Conservation (phyloP, 2,888 invertebrate species). For the Trissolcus brochymenae region DNA sequence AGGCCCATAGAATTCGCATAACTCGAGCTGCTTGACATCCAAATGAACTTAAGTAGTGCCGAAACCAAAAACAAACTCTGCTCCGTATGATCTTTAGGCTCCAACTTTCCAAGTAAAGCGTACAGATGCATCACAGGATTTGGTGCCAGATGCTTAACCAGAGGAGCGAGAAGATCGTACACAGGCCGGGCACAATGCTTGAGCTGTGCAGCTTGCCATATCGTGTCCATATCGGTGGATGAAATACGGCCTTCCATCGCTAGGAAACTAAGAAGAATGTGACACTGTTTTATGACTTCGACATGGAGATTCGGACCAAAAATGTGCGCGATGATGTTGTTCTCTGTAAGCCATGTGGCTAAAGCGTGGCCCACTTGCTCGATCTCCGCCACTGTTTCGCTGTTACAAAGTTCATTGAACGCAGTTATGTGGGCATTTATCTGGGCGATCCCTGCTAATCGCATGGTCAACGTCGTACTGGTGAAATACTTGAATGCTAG, state of each 20-base stretch:
- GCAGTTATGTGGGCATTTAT: constrained; percentile 95
- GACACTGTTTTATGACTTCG: constrained; percentile 96
- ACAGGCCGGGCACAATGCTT: constrained; percentile 97
- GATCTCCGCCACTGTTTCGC: constrained; percentile 90
- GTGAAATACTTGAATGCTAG: constrained; percentile 98
- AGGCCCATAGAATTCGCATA: constrained; percentile 69
- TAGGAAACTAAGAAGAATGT: constrained; percentile 93
- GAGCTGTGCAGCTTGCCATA: constrained; percentile 96
- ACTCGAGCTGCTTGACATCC: constrained; percentile 84
- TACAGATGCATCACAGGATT: constrained; percentile 93
- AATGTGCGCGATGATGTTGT: constrained; percentile 94
- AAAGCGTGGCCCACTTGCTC: constrained; percentile 90
- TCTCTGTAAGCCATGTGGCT: constrained; percentile 91
- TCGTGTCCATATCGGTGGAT: constrained; percentile 92
- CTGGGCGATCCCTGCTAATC: constrained; percentile 94
- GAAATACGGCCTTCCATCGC: constrained; percentile 94
- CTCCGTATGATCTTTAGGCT: constrained; percentile 94
- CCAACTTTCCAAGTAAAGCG: constrained; percentile 89
- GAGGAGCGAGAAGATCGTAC: constrained; percentile 91
- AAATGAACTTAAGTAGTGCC: constrained; percentile 92
- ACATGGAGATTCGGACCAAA: constrained; percentile 98
- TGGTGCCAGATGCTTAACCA: constrained; percentile 92
- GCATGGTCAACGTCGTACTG: constrained; percentile 94
- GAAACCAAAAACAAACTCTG: constrained; percentile 93
- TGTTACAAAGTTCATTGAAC: constrained; percentile 93